phyloP scores from a whole-genome alignment of 1,140 invertebrate species.

The Hylaeus volcanicus region DNA sequence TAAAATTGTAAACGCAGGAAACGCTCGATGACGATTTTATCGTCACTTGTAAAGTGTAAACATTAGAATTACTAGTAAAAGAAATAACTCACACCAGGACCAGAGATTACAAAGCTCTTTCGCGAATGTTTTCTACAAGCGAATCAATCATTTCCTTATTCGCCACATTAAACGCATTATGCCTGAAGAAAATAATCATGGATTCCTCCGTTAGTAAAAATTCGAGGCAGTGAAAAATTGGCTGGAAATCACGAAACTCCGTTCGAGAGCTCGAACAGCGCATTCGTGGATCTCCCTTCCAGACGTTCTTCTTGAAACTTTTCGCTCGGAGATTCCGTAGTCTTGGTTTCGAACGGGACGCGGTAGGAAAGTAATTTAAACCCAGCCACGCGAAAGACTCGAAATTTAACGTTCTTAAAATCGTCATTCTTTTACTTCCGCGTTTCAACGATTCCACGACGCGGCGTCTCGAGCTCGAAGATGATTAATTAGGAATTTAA shows the following conservation, averaged over 20 bases:
- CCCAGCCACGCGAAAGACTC: background rate
- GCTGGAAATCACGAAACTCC: background rate
- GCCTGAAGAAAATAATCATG: no score
- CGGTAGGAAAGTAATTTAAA: background rate
- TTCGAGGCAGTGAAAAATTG: no score
- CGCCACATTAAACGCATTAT: no score
- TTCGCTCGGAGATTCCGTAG: background rate
- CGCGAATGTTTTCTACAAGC: no score
- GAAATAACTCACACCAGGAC: no score
- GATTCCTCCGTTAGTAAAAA: no score
- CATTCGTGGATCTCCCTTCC: background rate
- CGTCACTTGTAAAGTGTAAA: no score
- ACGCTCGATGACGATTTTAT: no score
- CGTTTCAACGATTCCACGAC: background rate
- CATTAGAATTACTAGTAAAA: no score
- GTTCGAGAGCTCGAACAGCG: background rate
- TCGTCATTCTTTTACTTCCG: background rate
- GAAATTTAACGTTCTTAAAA: background rate
- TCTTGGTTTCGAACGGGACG: background rate
- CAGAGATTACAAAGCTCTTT: no score
- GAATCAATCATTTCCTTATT: no score
- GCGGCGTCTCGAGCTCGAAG: background rate
- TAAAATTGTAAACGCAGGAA: background rate
- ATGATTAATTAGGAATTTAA: constrained; percentile 58
- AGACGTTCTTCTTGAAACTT: background rate